Evolutionary conservation across 2,797 vertebrate species (phyloP), one percentile per base, ranked within the genome.

Genomic region (Lagodon rhomboides): DNA sequence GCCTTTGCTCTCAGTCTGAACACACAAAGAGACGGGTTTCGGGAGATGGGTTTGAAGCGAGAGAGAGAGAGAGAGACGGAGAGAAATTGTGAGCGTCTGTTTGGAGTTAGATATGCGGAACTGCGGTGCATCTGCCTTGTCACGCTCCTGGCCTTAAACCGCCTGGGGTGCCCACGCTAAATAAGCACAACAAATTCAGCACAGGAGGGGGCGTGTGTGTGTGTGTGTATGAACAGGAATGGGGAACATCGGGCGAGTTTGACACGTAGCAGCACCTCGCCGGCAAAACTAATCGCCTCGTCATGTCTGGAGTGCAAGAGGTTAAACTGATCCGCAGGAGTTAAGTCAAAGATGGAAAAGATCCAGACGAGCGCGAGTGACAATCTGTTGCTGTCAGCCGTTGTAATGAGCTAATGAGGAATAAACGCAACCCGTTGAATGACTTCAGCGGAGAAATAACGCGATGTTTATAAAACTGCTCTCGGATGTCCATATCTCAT

Each of bases 81-180:
- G 90, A 92, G 77, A 20, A 43, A 91, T 27, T 64, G 43, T 38
- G 60, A 63, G 80, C 84, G 92, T 94, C 95, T 94, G 95, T 91
- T 95, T 87, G 88, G 91, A 80, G 86, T 96, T 95, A 96, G 96
- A 95, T 94, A 89, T 88, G 92, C 72, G 64, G 79, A 92, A 87
- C 91, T 94, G 91, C 77, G 86, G 90, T 72, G 85, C 93, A 95
- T 96, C 94, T 95, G 93, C 80, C 89, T 87, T 92, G 95, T 97
- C 93, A 95, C 90, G 91, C 85, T 73, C 79, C 91, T 88, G 88
- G 89, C 72, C 65, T 89, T 83, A 79, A 89, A 84, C 76, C 64
- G 79, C 76, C 86, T 64, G 71, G 85, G 83, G 88, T 90, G 82
- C 80, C 82, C 78, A 68, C 8, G 25, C 72, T 87, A 91, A 93